Base-by-base conservation (phyloP, 1,140 invertebrate genomes). In the Oppia nitens region DNA sequence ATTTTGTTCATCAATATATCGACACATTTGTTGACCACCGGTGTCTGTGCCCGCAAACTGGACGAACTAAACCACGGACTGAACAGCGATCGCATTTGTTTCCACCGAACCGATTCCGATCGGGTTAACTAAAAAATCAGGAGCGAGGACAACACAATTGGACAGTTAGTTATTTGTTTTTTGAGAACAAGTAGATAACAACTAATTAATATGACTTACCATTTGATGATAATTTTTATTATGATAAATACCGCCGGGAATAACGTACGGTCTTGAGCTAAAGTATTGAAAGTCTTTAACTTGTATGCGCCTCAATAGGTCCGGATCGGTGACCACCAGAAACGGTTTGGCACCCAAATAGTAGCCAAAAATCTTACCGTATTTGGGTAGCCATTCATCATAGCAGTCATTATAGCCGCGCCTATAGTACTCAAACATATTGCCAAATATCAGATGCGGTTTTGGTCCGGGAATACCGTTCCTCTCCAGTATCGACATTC, bases 21-120 rank as follows among this genome's bases (percentile, higher is more conserved):
- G 3, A 74, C 64, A 27, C 63, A 70, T 14, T 63, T 48, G 32
- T 70, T 66, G 51, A 74, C 71, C 6, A 70, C 64, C 2, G 64
- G 59, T 21, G 61, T 61, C 69, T 74, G 68, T 14, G 65, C 67
- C 64, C 71, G 73, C 65, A 78, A 69, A 66, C 77, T 78, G 21
- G 67, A 59, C 11, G 72, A 67, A 32, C 73, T 75, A 62, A 78
- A 78, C 0, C 73, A 74, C n/a, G 76, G 75, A 47, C 73, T 74
- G 24, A 77, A 66, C 17, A 74, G 66, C 3, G 65, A 66, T 6
- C 77, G 64, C 4, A 77, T 70, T 23, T 74, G 68, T 60, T 77
- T 76, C 77, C 77, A 78, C 20, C 70, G 58, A 21, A 50, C 57
- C 2, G 57, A 60, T 49, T 47, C 51, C 14, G 59, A 66, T 50